Evolutionary conservation across 2,888 invertebrate species (phyloP), one percentile per base, ranked within the genome.

Genomic region (Mellilla xanthometata): DNA sequence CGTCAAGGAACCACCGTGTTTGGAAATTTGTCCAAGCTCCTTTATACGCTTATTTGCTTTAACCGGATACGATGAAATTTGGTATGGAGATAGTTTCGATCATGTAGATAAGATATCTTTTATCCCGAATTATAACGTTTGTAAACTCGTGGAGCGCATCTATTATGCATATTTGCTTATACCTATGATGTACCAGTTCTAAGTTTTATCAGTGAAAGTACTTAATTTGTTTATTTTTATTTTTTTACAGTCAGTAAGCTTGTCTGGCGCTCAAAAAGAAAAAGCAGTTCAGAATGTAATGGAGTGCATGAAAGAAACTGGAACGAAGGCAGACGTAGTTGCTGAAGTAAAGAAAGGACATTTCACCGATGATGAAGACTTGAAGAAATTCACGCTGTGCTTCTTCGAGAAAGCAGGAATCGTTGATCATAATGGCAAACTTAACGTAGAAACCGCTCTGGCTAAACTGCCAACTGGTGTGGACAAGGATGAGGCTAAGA

Each of bases 301-400:
- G 3, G 77, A 80, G 53, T 87, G 87, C 49, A 61, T 81, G 2
- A 84, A 79, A 42, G 72, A 84, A 56, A 62, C 75, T 0, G 81
- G 81, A 0, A 76, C 80, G 0, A 80, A 78, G 19, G 59, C 68
- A 0, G 86, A 87, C 41, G 47, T 80, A 0, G 29, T 87, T 0
- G 68, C 68, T 0, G 76, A 80, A 35, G 83, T 81, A 0, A 82
- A 84, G 41, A 81, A 81, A 42, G 91, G 91, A 0, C 58, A 79
- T 1, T 65, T 85, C 5, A 50, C 54, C 45, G 82, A 90, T 0
- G 87, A 90, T 31, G 81, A 85, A 5, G 68, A 57, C 0, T 52
- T 91, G 0, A 90, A 90, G 54, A 82, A 86, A 30, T 90, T 89
- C 52, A 67, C 77, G 0, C 63, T 84, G 0, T 91, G 91, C 58